Evolutionary conservation across 2,797 vertebrate species (phyloP).

Genomic region (Pangasius krempfi): DNA sequence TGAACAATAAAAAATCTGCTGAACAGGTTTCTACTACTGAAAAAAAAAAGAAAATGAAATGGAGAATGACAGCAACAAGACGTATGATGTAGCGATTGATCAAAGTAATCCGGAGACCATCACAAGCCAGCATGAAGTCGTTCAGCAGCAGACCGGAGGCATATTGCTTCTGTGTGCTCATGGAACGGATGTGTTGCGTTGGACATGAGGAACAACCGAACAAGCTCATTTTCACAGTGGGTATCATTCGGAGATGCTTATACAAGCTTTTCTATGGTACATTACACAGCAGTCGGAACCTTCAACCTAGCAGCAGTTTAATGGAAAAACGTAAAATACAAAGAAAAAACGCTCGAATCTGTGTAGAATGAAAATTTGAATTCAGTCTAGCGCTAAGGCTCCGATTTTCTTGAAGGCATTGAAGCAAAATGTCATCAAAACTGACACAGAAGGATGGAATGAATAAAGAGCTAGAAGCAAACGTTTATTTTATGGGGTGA

Average conservation of each 20-base stretch:
- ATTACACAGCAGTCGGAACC: constrained; percentile 32
- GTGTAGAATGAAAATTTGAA: constrained; percentile 27
- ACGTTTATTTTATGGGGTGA: constrained; percentile 17
- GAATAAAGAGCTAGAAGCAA: constrained; percentile 23
- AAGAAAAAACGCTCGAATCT: background rate
- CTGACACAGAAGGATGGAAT: constrained; percentile 11
- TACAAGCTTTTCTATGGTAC: constrained; percentile 32
- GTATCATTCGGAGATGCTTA: constrained; percentile 27
- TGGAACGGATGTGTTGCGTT: background rate
- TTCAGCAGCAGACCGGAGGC: constrained; percentile 27
- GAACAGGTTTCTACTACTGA: background rate
- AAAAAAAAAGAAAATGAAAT: constrained; percentile 37
- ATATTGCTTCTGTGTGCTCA: constrained; percentile 20
- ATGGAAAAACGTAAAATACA: constrained; percentile 43
- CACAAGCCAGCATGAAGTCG: constrained; percentile 19
- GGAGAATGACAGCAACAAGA: constrained; percentile 13
- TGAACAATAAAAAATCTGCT: constrained; percentile 44
- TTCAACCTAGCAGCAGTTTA: constrained; percentile 23
- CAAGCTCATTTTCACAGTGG: constrained; percentile 40
- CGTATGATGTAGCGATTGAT: constrained; percentile 44
- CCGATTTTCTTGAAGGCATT: background rate
- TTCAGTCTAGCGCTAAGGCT: constrained; percentile 17
- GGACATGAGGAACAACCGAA: constrained; percentile 19
- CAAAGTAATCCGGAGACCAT: constrained; percentile 45
- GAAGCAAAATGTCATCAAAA: constrained; percentile 16